phyloP scores from a whole-genome alignment of 2,797 vertebrate species.

The Tadarida brasiliensis region DNA sequence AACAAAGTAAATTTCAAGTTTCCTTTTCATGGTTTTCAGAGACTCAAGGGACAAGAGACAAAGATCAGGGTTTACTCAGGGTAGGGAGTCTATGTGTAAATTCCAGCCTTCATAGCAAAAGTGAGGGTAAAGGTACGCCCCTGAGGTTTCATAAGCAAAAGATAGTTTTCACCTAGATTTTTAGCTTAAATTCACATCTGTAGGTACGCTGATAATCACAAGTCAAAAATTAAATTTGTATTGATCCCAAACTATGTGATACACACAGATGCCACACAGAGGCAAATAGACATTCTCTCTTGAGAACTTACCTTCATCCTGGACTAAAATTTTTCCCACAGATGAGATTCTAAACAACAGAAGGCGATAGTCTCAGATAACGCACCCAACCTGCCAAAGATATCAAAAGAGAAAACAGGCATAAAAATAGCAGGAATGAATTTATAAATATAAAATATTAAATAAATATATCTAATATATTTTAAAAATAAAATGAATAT shows the following conservation, averaged over 20 bases:
- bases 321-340: background rate
- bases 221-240: background rate
- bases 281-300: conserved; percentile 24
- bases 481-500: background rate
- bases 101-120: background rate
- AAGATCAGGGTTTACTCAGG: background rate
- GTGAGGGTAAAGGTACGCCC: background rate
- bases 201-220: background rate
- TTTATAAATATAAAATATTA: conserved; percentile 34
- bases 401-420: background rate
- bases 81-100: background rate
- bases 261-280: background rate
- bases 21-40: background rate
- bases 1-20: background rate
- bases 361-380: background rate
- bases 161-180: background rate
- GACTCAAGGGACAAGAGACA: background rate
- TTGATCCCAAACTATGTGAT: background rate
- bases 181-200: conserved; percentile 4
- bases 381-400: background rate
- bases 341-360: background rate
- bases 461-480: background rate
- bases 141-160: conserved; percentile 35
- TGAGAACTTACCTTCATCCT: background rate
- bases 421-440: background rate